Base-by-base conservation (phyloP, 2,888 invertebrate genomes). In the Ophion ellenae region DNA sequence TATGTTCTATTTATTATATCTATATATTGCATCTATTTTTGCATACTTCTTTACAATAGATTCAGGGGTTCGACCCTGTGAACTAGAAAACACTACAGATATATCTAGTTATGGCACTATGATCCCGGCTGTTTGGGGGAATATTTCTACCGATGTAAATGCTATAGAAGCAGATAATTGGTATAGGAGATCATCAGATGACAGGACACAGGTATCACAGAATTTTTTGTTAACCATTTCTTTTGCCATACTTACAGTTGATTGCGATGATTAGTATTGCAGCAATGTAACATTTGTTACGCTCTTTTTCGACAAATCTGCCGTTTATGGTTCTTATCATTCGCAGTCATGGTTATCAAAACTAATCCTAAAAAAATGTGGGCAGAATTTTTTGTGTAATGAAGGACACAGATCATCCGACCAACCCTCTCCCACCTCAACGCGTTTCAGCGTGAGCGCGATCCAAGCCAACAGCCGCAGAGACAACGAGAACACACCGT, bases 91-190 rank as follows among this genome's bases (percentile, higher is more conserved):
- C 66, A 36, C 14, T 36, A 40, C 11, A 40, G 40, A 67, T 67
- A 36, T 40, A 40, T 17, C 11, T 36, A 17, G 36, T 67, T 14
- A 67, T 67, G 40, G n/a, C 40, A 36, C 36, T 67, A 67, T 6
- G 66, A 67, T n/a, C 17, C 36, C 40, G 66, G 66, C 66, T 67
- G 36, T n/a, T 67, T 67, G 36, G 66, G 66, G 5, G 66, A 67
- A 67, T 67, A 67, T 32, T 40, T n/a, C 66, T 36, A 40, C 40
- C 11, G n/a, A 36, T 67, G 2, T 36, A 36, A 36, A 67, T 67
- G 36, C 17, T 36, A 45, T 45, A 45, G 45, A 45, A 45, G 45
- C 45, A 45, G 45, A 45, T 45, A 45, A 45, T 45, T 36, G 36
- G 66, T 32, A 36, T 40, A 6, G 40, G 40, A 32, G n/a, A n/a